Evolutionary conservation across 30 jellyfish, hydroid and myxozoan species (phyloP).

Genomic region (Nemopilema nomurai): DNA sequence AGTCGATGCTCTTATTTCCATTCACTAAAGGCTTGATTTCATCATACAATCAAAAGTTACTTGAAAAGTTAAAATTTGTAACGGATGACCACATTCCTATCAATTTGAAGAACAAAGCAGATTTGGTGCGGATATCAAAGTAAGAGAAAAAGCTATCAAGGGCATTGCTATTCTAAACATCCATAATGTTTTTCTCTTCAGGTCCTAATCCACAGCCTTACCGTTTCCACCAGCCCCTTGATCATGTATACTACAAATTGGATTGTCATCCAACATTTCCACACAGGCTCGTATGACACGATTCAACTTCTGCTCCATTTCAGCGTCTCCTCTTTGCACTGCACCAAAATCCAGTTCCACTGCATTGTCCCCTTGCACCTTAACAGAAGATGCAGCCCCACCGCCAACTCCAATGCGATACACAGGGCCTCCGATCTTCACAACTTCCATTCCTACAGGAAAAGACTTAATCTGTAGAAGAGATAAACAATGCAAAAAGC

Average conservation of each 20-base stretch:
- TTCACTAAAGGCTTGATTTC: too few relatives aligned
- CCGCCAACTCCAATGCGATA: slow-evolving; percentile 99
- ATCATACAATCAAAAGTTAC: background rate
- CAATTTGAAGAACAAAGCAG: too few relatives aligned
- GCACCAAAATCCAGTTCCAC: slow-evolving; percentile 94
- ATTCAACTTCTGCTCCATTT: slow-evolving; percentile 91
- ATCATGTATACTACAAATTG: slow-evolving; percentile 90
- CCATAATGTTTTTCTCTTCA: background rate
- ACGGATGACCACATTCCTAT: background rate
- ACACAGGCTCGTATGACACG: slow-evolving; percentile 87
- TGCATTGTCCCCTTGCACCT: slow-evolving; percentile 92
- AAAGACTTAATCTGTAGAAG: background rate
- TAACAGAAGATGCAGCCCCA: slow-evolving; percentile 97
- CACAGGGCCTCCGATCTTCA: slow-evolving; percentile 95
- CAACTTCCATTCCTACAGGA: slow-evolving; percentile 86
- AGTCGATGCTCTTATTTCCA: too few relatives aligned
- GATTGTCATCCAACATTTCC: slow-evolving; percentile 81
- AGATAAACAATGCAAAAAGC: background rate
- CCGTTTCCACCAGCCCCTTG: slow-evolving; percentile 99
- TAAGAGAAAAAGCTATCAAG: background rate
- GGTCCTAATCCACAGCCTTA: background rate
- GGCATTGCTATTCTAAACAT: too few relatives aligned
- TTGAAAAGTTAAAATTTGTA: background rate
- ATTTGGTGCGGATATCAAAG: too few relatives aligned
- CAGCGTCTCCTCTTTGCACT: slow-evolving; percentile 97